Conservation (phyloP, 2,888 invertebrate genomes). For the Parascotia fuliginaria region DNA sequence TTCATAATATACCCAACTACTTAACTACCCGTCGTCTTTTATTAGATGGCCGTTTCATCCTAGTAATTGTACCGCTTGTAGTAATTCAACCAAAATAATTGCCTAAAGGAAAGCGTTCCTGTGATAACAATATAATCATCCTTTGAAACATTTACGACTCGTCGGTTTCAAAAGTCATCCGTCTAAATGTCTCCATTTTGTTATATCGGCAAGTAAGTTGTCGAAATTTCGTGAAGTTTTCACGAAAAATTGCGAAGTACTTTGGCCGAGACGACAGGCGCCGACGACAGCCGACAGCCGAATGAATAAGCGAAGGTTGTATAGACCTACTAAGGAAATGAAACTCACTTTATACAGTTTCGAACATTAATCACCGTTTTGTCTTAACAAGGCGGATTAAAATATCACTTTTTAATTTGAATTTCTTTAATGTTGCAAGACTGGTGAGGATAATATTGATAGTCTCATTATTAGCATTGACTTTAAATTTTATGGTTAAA, state of each 20-base stretch:
- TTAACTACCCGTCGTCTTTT: neutral
- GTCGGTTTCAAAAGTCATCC: constrained; percentile 13
- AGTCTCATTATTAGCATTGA: too few relatives aligned
- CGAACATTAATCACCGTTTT: constrained; percentile 23
- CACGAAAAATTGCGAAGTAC: constrained; percentile 49
- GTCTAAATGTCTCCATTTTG: constrained; percentile 38
- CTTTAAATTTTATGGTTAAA: too few relatives aligned
- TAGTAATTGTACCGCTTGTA: neutral
- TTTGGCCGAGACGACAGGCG: constrained; percentile 48
- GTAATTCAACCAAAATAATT: neutral
- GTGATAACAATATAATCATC: neutral
- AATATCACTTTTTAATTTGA: too few relatives aligned
- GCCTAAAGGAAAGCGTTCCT: neutral
- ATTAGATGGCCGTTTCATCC: too few relatives aligned
- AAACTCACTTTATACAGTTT: constrained; percentile 27
- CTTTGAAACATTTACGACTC: constrained; percentile 15
- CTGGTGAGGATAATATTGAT: too few relatives aligned
- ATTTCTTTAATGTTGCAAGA: too few relatives aligned
- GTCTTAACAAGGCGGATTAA: constrained; percentile 26
- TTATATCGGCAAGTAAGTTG: constrained; percentile 38
- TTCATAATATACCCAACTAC: too few relatives aligned
- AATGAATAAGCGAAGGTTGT: constrained; percentile 51
- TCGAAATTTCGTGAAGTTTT: constrained; percentile 54
- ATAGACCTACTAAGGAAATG: constrained; percentile 39
- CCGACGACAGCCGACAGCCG: constrained; percentile 51